Conservation (phyloP, 2,113 vertebrate genomes). For the Gopherus flavomarginatus region DNA sequence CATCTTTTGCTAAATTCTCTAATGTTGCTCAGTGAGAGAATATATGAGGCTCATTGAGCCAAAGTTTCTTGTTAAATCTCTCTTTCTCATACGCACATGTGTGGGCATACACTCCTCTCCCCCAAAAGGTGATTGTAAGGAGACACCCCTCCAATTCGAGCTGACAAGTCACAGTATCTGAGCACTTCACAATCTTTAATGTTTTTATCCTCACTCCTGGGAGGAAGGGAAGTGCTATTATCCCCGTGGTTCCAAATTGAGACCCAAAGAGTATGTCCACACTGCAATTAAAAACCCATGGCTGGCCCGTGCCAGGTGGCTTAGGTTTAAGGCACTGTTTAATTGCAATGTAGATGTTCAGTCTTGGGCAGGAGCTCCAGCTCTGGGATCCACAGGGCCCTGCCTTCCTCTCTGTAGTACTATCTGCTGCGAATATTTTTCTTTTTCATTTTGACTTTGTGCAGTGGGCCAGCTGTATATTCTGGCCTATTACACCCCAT, state of each 20-base stretch:
- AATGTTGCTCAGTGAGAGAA: neutral
- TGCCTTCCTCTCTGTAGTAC: neutral
- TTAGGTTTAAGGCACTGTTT: neutral
- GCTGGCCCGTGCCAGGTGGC: neutral
- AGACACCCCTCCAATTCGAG: neutral
- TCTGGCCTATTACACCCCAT: neutral
- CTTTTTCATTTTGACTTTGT: neutral
- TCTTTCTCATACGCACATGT: neutral
- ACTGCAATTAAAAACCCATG: neutral
- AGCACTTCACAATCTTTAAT: neutral
- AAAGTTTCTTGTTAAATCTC: neutral
- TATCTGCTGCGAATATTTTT: fast-evolving
- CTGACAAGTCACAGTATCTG: neutral
- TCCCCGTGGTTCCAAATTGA: neutral
- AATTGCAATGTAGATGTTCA: neutral
- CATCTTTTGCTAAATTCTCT: neutral
- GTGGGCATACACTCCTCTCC: neutral
- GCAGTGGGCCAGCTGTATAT: neutral
- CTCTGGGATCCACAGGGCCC: neutral
- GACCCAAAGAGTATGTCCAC: neutral
- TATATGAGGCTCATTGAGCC: neutral
- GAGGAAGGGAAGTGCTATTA: neutral
- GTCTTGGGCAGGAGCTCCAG: neutral
- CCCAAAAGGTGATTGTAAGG: neutral
- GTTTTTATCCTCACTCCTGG: neutral